phyloP scores from a whole-genome alignment of 1,140 invertebrate genomes.

The Zophobas morio region DNA sequence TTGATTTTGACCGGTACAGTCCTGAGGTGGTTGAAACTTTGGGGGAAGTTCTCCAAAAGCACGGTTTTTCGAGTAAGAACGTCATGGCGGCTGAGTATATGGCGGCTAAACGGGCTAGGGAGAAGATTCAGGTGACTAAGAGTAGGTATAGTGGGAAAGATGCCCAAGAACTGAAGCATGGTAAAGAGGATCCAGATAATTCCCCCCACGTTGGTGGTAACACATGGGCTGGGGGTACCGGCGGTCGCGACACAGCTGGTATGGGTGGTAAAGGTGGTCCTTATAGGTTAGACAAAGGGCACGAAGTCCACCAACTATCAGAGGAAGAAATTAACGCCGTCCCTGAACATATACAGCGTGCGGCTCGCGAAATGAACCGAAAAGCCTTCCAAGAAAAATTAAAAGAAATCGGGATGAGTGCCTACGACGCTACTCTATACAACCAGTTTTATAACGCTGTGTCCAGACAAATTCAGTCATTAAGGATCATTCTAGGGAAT shows the following conservation, averaged over 20 bases:
- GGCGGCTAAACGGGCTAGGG: slow-evolving; percentile 68
- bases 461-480: slow-evolving; percentile 79
- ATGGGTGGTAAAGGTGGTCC: slow-evolving; percentile 94
- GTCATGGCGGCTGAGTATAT: slow-evolving; percentile 71
- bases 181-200: slow-evolving; percentile 89
- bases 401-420: slow-evolving; percentile 95
- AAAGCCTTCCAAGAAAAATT: slow-evolving; percentile 92
- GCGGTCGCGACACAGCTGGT: slow-evolving; percentile 94
- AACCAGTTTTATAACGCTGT: slow-evolving; percentile 86
- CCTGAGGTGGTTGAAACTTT: slow-evolving; percentile 86
- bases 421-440: slow-evolving; percentile 93
- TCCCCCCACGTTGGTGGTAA: slow-evolving; percentile 91
- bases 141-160: slow-evolving; percentile 80
- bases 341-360: slow-evolving; percentile 89
- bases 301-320: slow-evolving; percentile 91
- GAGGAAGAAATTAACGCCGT: slow-evolving; percentile 93
- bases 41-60: slow-evolving; percentile 84
- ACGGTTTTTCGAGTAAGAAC: slow-evolving; percentile 86
- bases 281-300: slow-evolving; percentile 89
- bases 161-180: slow-evolving; percentile 89
- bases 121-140: slow-evolving; percentile 81
- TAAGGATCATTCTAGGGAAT: slow-evolving; percentile 78
- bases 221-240: slow-evolving; percentile 96
- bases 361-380: slow-evolving; percentile 93
- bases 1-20: slow-evolving; percentile 96